Evolutionary conservation across 2,113 vertebrate genomes (phyloP).

Genomic region (Cyprinodon tularosa): DNA sequence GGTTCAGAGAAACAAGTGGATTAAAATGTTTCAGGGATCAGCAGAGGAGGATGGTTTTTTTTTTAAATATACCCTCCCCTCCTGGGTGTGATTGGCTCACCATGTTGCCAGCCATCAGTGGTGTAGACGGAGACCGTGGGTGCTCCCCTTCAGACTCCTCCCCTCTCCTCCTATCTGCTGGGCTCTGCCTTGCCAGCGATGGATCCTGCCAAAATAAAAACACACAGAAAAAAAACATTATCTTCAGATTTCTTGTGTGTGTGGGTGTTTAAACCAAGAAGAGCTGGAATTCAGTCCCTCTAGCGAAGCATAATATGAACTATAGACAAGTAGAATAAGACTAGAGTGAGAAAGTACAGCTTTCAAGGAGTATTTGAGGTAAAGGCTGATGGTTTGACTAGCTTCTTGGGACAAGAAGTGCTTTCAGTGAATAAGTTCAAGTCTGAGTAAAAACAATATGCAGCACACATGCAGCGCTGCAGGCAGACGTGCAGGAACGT

Average conservation of each 20-base stretch:
- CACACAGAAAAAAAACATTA: constrained; percentile 21
- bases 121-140: constrained; percentile 56
- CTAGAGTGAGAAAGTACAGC: neutral
- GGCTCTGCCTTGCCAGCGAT: constrained; percentile 63
- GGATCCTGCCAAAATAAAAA: constrained; percentile 62
- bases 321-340: neutral
- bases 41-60: neutral
- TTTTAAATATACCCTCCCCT: constrained; percentile 1
- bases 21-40: constrained; percentile 2
- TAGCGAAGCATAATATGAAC: constrained; percentile 36
- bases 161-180: constrained; percentile 66
- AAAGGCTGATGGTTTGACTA: neutral
- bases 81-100: constrained; percentile 62
- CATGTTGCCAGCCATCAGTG: constrained; percentile 73
- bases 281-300: constrained; percentile 21
- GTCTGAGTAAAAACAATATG: constrained; percentile 32
- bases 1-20: neutral
- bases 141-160: constrained; percentile 62
- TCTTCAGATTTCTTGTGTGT: constrained; percentile 39
- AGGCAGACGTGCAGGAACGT: constrained; percentile 42
- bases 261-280: constrained; percentile 24
- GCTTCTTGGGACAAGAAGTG: neutral
- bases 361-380: neutral
- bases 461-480: constrained; percentile 22
- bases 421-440: constrained; percentile 33